Evolutionary conservation across 1,140 invertebrate genomes (phyloP), one percentile per base, ranked within the genome.

Genomic region (Drosophila oshimai): DNA sequence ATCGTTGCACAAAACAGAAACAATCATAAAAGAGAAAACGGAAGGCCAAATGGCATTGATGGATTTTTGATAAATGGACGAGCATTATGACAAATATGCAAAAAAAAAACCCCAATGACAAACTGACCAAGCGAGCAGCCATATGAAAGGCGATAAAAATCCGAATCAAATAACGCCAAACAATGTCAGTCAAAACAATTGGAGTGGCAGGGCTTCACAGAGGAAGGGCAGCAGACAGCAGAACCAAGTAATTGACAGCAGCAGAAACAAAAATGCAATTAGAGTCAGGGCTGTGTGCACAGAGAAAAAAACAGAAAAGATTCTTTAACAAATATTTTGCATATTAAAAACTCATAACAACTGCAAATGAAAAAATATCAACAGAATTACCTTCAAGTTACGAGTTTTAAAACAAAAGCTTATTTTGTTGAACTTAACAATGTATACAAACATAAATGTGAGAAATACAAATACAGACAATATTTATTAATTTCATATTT

Each of bases 81-180:
- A 57, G 58, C 79, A 64, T 74, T 74, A 74, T 67, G 70, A 64
- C 54, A 57, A 65, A 74, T 74, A 65, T 84, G 62, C 79, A 73
- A 42, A 70, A 50, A 37, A 61, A 60, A 67, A 72, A 18, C 33
- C 24, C 33, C 24, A 57, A 76, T 64, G 55, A 60, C 61, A 81
- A 67, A 75, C 36, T 76, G 55, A 74, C 58, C 74, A 74, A 50
- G 37, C 39, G 36, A 45, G 17, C 26, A 36, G 39, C 37, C 54
- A 29, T 42, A 18, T 28, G 22, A 58, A n/a, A 26, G 37, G 22
- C 65, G 55, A 79, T 86, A 75, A 83, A 83, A 84, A 84, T 86
- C 80, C 41, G 67, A 86, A 75, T 75, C 80, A 64, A 67, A 86
- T 70, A 70, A 69, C 49, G 51, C 53, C 62, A 69, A 83, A 83